Conservation (phyloP, 2,888 invertebrate genomes). For the Lithophane socia region DNA sequence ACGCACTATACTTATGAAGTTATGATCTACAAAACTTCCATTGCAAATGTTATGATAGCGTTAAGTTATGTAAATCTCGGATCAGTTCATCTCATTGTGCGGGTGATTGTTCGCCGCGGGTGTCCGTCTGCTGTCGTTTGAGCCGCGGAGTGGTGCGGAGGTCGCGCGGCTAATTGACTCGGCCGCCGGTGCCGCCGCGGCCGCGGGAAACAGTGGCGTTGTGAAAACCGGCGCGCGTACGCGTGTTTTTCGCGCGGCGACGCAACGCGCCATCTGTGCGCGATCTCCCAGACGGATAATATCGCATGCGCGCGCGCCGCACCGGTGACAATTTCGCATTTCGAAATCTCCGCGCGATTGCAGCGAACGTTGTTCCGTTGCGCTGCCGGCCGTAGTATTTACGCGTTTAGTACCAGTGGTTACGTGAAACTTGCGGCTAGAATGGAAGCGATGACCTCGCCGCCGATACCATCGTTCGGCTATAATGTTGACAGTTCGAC, state of each 20-base stretch:
- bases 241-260: constrained; percentile 80
- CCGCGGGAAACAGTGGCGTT: constrained; percentile 83
- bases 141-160: constrained; percentile 73
- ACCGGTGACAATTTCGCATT: constrained; percentile 81
- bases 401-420: constrained; percentile 72
- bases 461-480: constrained; percentile 69
- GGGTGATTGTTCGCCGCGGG: constrained; percentile 72
- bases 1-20: constrained; percentile 46
- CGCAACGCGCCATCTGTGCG: constrained; percentile 69
- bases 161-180: constrained; percentile 71
- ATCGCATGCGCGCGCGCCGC: constrained; percentile 70
- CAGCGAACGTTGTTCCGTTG: constrained; percentile 76
- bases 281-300: constrained; percentile 69
- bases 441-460: constrained; percentile 85
- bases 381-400: constrained; percentile 69
- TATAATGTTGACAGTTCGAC: constrained; percentile 67
- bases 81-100: constrained; percentile 71
- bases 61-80: constrained; percentile 76
- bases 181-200: constrained; percentile 60
- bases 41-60: constrained; percentile 60
- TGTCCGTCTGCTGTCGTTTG: constrained; percentile 71
- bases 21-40: constrained; percentile 44
- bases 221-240: constrained; percentile 84
- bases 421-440: constrained; percentile 75
- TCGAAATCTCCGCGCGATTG: constrained; percentile 80